These are phyloP conservation scores for Rhamnusium bicolor DNA, from an alignment of 2,888 invertebrate species.

Conservation along the genomic window DNA sequence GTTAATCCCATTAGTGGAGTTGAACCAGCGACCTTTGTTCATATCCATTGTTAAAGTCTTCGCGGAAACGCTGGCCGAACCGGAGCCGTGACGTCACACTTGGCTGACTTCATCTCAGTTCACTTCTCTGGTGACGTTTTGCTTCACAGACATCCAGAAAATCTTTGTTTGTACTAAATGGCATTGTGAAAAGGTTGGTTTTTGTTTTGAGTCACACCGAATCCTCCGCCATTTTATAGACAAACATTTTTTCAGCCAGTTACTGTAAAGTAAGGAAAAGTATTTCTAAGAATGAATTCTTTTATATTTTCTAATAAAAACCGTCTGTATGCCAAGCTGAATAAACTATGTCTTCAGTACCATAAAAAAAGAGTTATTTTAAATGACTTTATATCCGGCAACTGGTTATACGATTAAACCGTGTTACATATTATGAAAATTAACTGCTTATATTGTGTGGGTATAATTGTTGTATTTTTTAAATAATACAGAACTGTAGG, in stretches of 20 bases:
- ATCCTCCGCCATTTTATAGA: background rate
- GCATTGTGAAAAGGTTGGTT: background rate
- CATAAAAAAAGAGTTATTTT: too few relatives aligned
- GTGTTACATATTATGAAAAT: too few relatives aligned
- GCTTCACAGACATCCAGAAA: constrained; percentile 23
- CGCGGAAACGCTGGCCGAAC: constrained; percentile 66
- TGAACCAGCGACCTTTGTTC: constrained; percentile 66
- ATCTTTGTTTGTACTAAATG: constrained; percentile 31
- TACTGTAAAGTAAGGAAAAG: background rate
- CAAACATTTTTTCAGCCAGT: background rate
- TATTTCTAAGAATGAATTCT: too few relatives aligned
- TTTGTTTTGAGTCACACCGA: constrained; percentile 5
- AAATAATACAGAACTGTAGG: too few relatives aligned
- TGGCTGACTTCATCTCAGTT: constrained; percentile 40
- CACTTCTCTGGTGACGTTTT: constrained; percentile 32
- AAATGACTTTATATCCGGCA: too few relatives aligned
- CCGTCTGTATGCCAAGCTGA: too few relatives aligned
- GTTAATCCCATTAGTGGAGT: constrained; percentile 68
- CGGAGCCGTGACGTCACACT: constrained; percentile 69
- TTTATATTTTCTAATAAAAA: too few relatives aligned
- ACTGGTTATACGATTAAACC: too few relatives aligned
- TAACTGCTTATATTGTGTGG: too few relatives aligned
- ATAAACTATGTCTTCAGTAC: too few relatives aligned
- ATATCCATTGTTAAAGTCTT: constrained; percentile 65
- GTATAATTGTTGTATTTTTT: too few relatives aligned